A percentile compares a stretch with the other conserved stretches of the same genome.
These are phyloP conservation scores for Australoheros scitulus DNA, from an alignment of 2,113 vertebrate genomes.

Conservation along the genomic window DNA sequence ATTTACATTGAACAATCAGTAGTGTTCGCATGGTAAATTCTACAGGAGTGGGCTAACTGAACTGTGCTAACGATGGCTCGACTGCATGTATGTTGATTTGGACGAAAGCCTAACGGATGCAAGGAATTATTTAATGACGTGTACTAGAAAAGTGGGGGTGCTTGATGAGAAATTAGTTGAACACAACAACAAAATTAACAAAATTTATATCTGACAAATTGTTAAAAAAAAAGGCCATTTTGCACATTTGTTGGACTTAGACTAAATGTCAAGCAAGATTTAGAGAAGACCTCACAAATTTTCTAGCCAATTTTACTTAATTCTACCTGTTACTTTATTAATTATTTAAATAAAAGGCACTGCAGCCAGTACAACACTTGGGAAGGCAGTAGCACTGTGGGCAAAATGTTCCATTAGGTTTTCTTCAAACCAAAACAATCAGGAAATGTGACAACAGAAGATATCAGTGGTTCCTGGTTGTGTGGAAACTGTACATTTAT, in stretches of 20 bases:
- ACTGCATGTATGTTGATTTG: constrained; percentile 3
- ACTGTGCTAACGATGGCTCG: background rate
- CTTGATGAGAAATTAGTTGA: background rate
- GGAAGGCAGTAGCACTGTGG: background rate
- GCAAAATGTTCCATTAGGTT: constrained; percentile 8
- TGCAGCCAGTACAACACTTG: background rate
- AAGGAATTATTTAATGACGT: background rate
- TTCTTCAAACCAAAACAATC: constrained; percentile 6
- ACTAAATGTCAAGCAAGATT: background rate
- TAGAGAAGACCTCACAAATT: background rate
- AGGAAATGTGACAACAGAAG: background rate
- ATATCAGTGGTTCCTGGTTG: background rate
- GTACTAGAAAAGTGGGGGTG: background rate
- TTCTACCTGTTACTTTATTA: background rate
- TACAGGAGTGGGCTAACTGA: background rate
- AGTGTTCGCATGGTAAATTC: background rate
- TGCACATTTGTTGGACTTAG: background rate
- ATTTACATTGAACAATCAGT: background rate
- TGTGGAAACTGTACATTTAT: constrained; percentile 3
- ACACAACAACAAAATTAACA: background rate
- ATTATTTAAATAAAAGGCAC: background rate
- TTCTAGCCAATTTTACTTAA: background rate
- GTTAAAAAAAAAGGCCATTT: background rate
- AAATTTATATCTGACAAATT: background rate
- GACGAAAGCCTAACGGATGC: background rate